A percentile compares a stretch with the other conserved stretches of the same genome.
phyloP scores from a whole-genome alignment of 2,797 vertebrate species.

The Hemibagrus guttatus region DNA sequence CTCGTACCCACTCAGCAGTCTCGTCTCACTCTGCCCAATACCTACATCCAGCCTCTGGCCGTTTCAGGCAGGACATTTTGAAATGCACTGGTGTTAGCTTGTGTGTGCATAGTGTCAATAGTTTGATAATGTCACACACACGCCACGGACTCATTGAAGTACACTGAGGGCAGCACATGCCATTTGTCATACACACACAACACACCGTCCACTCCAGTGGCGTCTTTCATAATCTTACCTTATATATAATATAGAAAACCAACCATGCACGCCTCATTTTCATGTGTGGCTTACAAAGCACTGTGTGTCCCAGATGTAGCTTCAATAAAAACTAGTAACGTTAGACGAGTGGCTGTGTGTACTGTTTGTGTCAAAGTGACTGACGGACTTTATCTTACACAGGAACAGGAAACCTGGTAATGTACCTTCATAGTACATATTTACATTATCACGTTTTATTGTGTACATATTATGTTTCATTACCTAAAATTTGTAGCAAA shows the following conservation, averaged over 20 bases:
- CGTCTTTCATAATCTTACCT: conserved; percentile 65
- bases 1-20: conserved; percentile 45
- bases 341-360: conserved; percentile 44
- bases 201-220: conserved; percentile 61
- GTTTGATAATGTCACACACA: conserved; percentile 77
- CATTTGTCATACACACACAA: conserved; percentile 54
- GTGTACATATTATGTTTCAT: too few species aligned
- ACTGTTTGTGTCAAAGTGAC: conserved; percentile 30
- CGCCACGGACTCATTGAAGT: conserved; percentile 78
- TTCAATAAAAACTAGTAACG: conserved; percentile 69
- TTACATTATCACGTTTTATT: too few species aligned
- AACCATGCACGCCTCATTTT: conserved; percentile 58
- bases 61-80: conserved; percentile 66
- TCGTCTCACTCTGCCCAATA: conserved; percentile 41
- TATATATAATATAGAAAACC: conserved; percentile 60
- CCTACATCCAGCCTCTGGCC: conserved; percentile 55
- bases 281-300: conserved; percentile 75
- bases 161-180: conserved; percentile 60
- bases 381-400: neutral
- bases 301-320: conserved; percentile 72
- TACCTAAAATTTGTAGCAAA: neutral
- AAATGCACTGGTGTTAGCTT: conserved; percentile 77
- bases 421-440: neutral
- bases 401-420: neutral
- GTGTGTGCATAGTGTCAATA: conserved; percentile 53